Percentiles rank a stretch among this genome's conserved stretches.
These are phyloP conservation scores for Pogonognathellus flavescens DNA, from an alignment of 1,140 invertebrate genomes.

Conservation along the genomic window DNA sequence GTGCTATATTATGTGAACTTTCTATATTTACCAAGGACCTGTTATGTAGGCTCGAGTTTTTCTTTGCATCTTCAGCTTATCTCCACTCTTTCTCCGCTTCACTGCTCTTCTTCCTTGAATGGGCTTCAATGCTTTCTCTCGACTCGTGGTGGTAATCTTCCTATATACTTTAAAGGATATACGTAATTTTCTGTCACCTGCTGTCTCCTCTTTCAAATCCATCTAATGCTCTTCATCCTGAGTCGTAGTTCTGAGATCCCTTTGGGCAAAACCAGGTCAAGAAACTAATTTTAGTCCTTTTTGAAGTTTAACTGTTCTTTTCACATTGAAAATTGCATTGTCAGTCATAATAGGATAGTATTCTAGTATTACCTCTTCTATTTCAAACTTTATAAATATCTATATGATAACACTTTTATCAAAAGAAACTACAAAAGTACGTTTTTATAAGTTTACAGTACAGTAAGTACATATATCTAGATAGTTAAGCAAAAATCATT, in stretches of 20 bases:
- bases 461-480: no score
- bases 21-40: not conserved
- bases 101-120: not conserved
- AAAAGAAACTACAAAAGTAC: no score
- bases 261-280: constrained; percentile 1
- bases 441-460: no score
- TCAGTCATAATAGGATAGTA: not conserved
- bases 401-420: no score
- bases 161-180: constrained; percentile 1
- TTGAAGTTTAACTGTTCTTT: not conserved
- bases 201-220: constrained; percentile 1
- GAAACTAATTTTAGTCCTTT: constrained; percentile 35
- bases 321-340: constrained; percentile 13
- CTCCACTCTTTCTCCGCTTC: not conserved
- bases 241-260: not conserved
- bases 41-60: not conserved
- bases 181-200: constrained; percentile 40
- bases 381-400: no score
- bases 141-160: not conserved
- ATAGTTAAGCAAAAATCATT: no score
- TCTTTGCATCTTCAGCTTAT: not conserved
- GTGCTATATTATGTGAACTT: not conserved
- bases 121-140: constrained; percentile 10
- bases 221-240: not conserved
- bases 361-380: no score